Conservation (phyloP, 1,140 invertebrate genomes). For the Stenopsyche tienmushanensis region DNA sequence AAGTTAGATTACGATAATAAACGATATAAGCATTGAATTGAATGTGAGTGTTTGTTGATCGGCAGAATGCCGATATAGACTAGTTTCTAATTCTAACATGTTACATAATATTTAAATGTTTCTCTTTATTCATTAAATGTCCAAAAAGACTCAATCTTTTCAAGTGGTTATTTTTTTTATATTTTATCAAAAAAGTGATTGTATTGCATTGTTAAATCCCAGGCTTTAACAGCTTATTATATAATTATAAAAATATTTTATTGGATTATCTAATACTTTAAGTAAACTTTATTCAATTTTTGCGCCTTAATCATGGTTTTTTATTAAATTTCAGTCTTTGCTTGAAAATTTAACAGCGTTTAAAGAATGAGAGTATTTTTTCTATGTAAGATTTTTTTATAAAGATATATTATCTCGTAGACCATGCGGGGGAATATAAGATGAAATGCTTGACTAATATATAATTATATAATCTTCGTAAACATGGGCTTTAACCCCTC, state of each 20-base stretch:
- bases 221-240: slow-evolving; percentile 39
- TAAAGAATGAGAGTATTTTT: slow-evolving; percentile 26
- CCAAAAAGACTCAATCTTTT: slow-evolving; percentile 27
- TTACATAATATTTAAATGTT: slow-evolving; percentile 30
- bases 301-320: slow-evolving; percentile 41
- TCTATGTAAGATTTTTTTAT: slow-evolving; percentile 25
- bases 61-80: slow-evolving; percentile 15
- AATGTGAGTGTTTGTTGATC: slow-evolving; percentile 28
- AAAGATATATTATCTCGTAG: not conserved
- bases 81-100: slow-evolving; percentile 24
- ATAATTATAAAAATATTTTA: slow-evolving; percentile 40
- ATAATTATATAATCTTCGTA: not conserved
- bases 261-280: slow-evolving; percentile 39
- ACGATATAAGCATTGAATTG: slow-evolving; percentile 27
- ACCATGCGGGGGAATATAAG: not conserved
- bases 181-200: slow-evolving; percentile 18
- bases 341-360: slow-evolving; percentile 35
- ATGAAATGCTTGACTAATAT: not conserved
- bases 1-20: slow-evolving; percentile 20
- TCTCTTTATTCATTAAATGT: slow-evolving; percentile 16
- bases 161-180: slow-evolving; percentile 26
- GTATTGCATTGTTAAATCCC: slow-evolving; percentile 38
- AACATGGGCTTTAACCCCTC: not conserved
- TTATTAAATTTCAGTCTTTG: slow-evolving; percentile 36
- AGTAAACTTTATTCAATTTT: slow-evolving; percentile 36